These are phyloP conservation scores for Trachemys scripta DNA, from an alignment of 2,113 vertebrate genomes.

Conservation along the genomic window DNA sequence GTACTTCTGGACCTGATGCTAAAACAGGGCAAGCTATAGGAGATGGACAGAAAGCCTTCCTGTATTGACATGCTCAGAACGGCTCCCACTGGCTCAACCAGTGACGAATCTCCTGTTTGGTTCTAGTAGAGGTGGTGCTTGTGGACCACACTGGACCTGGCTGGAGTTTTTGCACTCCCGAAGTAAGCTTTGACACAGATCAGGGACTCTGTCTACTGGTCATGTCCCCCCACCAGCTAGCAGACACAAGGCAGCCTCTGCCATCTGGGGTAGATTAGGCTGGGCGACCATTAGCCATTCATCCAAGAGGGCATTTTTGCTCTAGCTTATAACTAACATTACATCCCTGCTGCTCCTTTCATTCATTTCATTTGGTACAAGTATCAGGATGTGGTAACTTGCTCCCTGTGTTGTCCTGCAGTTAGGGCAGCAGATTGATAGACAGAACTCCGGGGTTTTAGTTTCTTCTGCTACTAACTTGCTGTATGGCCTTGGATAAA, in stretches of 20 bases:
- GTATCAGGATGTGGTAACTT: background rate
- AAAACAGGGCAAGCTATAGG: background rate
- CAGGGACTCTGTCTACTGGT: background rate
- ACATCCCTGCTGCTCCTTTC: background rate
- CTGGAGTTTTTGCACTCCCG: background rate
- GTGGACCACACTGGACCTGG: background rate
- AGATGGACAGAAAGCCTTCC: background rate
- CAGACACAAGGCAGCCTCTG: background rate
- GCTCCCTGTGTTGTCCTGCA: background rate
- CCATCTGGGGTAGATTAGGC: background rate
- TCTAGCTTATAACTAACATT: background rate
- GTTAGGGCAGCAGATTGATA: background rate
- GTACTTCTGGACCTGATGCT: background rate
- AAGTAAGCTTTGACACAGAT: background rate
- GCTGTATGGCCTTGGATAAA: background rate
- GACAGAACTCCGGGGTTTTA: background rate
- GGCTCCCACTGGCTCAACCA: background rate
- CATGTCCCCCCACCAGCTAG: background rate
- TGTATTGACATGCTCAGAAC: background rate
- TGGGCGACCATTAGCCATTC: rapidly evolving
- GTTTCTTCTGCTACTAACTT: background rate
- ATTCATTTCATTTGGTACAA: background rate
- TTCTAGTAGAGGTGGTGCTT: background rate
- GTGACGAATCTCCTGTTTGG: background rate
- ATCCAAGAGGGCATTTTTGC: background rate